Percentiles rank a stretch among this genome's conserved stretches.
These are phyloP conservation scores for Meteorus cinctellus DNA, from an alignment of 2,888 invertebrate genomes.

Conservation along the genomic window DNA sequence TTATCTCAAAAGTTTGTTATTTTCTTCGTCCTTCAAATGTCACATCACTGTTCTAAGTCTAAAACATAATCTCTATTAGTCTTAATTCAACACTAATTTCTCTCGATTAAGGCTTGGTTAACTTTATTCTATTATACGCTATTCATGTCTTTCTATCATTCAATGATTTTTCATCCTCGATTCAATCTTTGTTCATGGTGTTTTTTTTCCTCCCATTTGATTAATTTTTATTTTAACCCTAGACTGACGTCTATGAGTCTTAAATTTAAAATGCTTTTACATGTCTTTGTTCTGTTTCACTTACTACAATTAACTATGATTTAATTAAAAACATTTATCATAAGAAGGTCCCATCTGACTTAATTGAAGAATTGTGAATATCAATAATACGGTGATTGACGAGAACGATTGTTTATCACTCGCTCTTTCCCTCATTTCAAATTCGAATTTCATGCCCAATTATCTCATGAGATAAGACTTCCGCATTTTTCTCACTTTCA, in stretches of 20 bases:
- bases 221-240: constrained; percentile 46
- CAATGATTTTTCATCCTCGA: constrained; percentile 40
- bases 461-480: constrained; percentile 31
- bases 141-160: constrained; percentile 21
- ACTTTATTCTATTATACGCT: constrained; percentile 42
- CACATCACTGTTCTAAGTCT: constrained; percentile 41
- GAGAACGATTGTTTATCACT: constrained; percentile 43
- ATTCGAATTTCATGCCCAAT: not conserved
- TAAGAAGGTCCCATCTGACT: constrained; percentile 66
- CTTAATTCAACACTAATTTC: constrained; percentile 52
- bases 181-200: constrained; percentile 38
- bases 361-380: constrained; percentile 51
- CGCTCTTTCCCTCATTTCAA: constrained; percentile 35
- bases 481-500: constrained; percentile 18
- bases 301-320: constrained; percentile 63
- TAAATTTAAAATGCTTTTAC: constrained; percentile 3
- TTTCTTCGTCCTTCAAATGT: constrained; percentile 27
- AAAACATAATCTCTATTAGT: constrained; percentile 53
- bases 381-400: constrained; percentile 32
- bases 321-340: constrained; percentile 61
- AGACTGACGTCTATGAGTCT: constrained; percentile 40
- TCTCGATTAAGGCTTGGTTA: constrained; percentile 55
- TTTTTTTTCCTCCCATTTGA: constrained; percentile 12
- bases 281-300: constrained; percentile 31
- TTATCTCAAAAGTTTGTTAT: constrained; percentile 35